Conservation (phyloP, 2,888 invertebrate species). For the Nemotelus nigrinus region DNA sequence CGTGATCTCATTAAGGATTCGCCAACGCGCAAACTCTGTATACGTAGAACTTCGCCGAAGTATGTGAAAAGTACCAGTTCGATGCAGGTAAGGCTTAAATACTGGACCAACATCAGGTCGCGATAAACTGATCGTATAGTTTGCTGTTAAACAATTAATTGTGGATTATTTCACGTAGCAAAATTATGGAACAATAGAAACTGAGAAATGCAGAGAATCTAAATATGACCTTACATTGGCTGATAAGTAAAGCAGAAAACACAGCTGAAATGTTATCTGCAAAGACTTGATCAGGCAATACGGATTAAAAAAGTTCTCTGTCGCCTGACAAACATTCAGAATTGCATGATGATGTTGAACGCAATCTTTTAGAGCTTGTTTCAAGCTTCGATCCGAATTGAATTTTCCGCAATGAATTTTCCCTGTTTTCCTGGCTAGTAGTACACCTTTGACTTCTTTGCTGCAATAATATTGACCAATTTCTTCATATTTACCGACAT, state of each 20-base stretch:
- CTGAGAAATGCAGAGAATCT: too few relatives aligned
- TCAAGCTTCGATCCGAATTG: neutral
- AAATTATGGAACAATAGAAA: too few relatives aligned
- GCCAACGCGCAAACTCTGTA: conserved; percentile 48
- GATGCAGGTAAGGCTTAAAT: conserved; percentile 48
- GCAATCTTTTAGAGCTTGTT: conserved; percentile 52
- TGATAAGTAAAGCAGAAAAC: conserved; percentile 53
- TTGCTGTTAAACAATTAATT: conserved; percentile 3
- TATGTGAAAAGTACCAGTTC: conserved; percentile 50
- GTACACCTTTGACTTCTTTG: conserved; percentile 34
- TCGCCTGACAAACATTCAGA: conserved; percentile 52
- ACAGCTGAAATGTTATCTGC: conserved; percentile 53
- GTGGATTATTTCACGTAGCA: too few relatives aligned
- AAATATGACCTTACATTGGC: conserved; percentile 51
- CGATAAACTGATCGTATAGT: conserved; percentile 43
- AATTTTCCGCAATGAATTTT: neutral
- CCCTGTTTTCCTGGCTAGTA: neutral
- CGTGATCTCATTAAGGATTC: conserved; percentile 47
- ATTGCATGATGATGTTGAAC: conserved; percentile 55
- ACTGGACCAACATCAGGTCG: conserved; percentile 48
- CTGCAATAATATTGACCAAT: conserved; percentile 45
- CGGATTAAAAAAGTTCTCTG: conserved; percentile 55
- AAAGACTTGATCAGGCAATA: conserved; percentile 54
- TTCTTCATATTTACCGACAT: conserved; percentile 17
- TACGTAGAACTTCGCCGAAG: conserved; percentile 47